Evolutionary conservation across 1,140 invertebrate genomes (phyloP).

Genomic region (Halesus radiatus): DNA sequence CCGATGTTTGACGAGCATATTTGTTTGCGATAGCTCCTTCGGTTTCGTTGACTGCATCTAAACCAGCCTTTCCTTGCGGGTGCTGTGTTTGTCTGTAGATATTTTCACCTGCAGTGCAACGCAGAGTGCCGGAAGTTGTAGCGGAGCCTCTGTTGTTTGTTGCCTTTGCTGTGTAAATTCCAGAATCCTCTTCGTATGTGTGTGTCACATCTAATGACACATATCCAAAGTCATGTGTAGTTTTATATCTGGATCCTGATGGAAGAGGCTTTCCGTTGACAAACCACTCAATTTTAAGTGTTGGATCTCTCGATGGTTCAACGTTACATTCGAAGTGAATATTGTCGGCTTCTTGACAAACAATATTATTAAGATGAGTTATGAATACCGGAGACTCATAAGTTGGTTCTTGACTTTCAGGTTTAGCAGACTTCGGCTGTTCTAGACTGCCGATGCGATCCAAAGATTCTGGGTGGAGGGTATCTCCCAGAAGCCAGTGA

Average conservation of each 20-base stretch:
- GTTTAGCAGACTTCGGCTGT: constrained; percentile 76
- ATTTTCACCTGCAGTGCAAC: constrained; percentile 82
- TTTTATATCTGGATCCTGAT: constrained; percentile 84
- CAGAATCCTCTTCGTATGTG: constrained; percentile 89
- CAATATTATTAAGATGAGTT: constrained; percentile 90
- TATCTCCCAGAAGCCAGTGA: constrained; percentile 89
- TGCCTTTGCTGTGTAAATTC: constrained; percentile 92
- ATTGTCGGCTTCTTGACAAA: constrained; percentile 90
- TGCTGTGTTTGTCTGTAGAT: constrained; percentile 91
- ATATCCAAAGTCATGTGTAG: constrained; percentile 91
- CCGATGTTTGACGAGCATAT: constrained; percentile 74
- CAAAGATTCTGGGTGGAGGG: constrained; percentile 92
- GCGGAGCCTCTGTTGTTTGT: constrained; percentile 91
- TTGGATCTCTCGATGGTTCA: constrained; percentile 94
- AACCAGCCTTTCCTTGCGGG: constrained; percentile 87
- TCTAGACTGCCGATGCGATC: constrained; percentile 90
- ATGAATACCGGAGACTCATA: constrained; percentile 92
- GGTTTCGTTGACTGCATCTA: constrained; percentile 88
- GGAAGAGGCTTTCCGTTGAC: constrained; percentile 87
- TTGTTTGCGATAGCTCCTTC: constrained; percentile 83
- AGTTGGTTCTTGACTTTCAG: constrained; percentile 79
- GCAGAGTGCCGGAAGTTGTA: constrained; percentile 89
- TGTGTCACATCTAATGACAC: constrained; percentile 87
- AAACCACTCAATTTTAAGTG: constrained; percentile 94
- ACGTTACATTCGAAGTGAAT: constrained; percentile 96